These are phyloP conservation scores for Clupea harengus DNA, from an alignment of 2,113 vertebrate species.

Conservation along the genomic window DNA sequence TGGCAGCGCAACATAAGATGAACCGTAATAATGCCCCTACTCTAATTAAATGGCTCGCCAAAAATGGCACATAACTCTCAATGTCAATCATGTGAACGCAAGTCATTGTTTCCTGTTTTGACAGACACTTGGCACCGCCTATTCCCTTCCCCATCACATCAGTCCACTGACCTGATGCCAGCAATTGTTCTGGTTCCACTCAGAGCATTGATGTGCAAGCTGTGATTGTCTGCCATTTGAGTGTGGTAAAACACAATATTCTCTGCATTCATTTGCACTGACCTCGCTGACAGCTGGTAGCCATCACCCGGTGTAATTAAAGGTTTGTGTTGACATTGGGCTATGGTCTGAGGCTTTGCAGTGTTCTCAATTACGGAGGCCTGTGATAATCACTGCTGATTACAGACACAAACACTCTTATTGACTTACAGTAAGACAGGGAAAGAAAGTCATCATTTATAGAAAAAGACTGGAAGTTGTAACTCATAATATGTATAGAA, in stretches of 20 bases:
- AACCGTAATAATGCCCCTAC: neutral
- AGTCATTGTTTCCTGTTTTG: conserved; percentile 72
- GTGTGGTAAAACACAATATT: conserved; percentile 41
- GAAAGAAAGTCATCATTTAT: neutral
- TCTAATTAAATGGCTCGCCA: neutral
- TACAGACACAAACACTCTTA: conserved; percentile 38
- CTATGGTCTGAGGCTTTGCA: conserved; percentile 48
- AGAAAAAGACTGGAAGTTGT: neutral
- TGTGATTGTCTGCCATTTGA: conserved; percentile 38
- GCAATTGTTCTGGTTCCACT: neutral
- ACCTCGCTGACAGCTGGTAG: conserved; percentile 62
- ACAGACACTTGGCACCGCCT: neutral
- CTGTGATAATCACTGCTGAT: conserved; percentile 61
- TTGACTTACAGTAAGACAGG: neutral
- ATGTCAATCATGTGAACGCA: conserved; percentile 61
- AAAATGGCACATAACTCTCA: conserved; percentile 17
- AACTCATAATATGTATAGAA: neutral
- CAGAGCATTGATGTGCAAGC: neutral
- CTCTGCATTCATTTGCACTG: conserved; percentile 35
- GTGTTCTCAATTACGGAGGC: conserved; percentile 64
- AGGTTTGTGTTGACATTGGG: conserved; percentile 55
- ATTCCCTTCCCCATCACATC: neutral
- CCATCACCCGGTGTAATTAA: conserved; percentile 66
- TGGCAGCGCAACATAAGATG: conserved; percentile 30
- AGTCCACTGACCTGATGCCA: neutral